phyloP scores from a whole-genome alignment of 2,113 vertebrate genomes.

The Columba livia region DNA sequence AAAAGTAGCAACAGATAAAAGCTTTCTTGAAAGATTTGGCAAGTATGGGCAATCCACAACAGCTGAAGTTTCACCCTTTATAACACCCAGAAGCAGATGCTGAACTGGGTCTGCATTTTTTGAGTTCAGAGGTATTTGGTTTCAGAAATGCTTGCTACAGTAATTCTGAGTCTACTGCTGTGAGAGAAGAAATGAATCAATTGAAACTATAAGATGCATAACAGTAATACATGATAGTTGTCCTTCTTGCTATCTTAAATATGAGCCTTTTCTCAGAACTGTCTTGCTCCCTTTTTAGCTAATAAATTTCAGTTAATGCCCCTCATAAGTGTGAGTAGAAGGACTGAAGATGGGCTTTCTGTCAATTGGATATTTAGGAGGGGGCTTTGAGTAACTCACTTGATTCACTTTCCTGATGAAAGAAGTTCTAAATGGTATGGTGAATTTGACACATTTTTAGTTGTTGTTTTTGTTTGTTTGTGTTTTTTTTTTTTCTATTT shows the following conservation, averaged over 20 bases:
- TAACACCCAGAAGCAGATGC: neutral
- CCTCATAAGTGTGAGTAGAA: neutral
- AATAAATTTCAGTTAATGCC: neutral
- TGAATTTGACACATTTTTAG: neutral
- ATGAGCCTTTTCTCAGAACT: neutral
- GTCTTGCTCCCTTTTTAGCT: neutral
- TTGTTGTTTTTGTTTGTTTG: no score
- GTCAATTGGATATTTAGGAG: neutral
- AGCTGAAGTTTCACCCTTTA: neutral
- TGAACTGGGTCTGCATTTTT: neutral
- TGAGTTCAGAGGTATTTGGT: neutral
- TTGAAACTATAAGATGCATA: neutral
- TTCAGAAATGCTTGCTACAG: neutral
- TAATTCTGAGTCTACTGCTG: neutral
- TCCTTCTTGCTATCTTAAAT: neutral
- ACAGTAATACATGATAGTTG: neutral
- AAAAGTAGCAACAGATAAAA: neutral
- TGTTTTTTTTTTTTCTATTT: neutral
- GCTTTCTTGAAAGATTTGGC: neutral
- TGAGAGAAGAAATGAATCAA: neutral
- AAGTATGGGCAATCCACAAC: neutral
- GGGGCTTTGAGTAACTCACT: neutral
- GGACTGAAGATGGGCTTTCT: neutral
- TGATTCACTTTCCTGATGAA: neutral
- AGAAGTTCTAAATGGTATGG: neutral